Base-by-base conservation (phyloP, 2,888 invertebrate species). In the Zhuqinia jingwanae region DNA sequence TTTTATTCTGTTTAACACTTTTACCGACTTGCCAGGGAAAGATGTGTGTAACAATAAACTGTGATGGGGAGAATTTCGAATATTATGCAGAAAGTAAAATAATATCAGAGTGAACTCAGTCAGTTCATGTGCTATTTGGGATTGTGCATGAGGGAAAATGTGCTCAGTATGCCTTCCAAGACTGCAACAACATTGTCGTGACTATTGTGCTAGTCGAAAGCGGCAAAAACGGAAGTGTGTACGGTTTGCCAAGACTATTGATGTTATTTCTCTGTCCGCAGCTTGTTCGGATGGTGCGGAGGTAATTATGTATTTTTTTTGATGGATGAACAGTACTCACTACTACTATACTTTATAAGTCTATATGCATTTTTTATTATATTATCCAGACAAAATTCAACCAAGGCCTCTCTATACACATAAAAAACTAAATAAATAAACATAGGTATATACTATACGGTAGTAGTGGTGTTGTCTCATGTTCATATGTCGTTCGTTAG, bases 201-300 rank as follows among this genome's bases (percentile, higher is more conserved):
- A 88, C 75, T 87, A 88, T 75, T 85, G 85, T 82, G 77, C 85
- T 50, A 63, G 85, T 81, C 85, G 89, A 13, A 89, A 89, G 58
- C 88, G 90, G 73, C 87, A 88, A 47, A 90, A 90, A 78, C 87
- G 89, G 81, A 90, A 90, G 88, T 88, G 87, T 88, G 90, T 90
- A 68, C 89, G 90, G 22, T 90, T 90, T 82, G 85, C 90, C 73
- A 90, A 90, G 79, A 90, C 85, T 58, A 89, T 90, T 82, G 90
- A 90, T 83, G 88, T 90, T 77, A 90, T 90, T 80, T 88, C 89
- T 17, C 70, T 90, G 17, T 90, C 90, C 36, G 89, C 80, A 56
- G 84, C 87, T 63, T 77, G 87, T 83, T 88, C 87, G 25, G 89
- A 87, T 73, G 90, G 85, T 42, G 79, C 87, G 50, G 87, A 88